phyloP scores from a whole-genome alignment of 2,888 invertebrate genomes.

The Helobdella robusta region DNA sequence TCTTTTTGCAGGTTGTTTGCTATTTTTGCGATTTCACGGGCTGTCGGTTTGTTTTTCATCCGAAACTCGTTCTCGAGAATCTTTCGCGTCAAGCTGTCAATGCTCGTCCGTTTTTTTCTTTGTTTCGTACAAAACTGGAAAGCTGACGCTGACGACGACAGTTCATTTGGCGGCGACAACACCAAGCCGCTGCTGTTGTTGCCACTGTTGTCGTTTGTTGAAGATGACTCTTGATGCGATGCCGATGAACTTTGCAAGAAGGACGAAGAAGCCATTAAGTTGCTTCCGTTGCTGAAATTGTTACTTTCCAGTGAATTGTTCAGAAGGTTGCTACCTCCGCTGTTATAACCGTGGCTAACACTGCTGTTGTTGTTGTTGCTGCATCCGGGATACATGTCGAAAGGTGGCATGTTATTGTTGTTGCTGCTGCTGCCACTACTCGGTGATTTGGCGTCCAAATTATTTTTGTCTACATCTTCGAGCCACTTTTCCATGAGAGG shows the following conservation, averaged over 20 bases:
- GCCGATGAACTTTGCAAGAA: no score
- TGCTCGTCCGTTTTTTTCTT: conserved; percentile 96
- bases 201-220: neutral
- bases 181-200: neutral
- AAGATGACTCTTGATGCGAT: no score
- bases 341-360: no score
- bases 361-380: no score
- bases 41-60: conserved; percentile 97
- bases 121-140: conserved; percentile 47
- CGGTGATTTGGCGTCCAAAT: no score
- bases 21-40: conserved; percentile 87
- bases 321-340: no score
- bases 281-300: neutral
- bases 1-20: conserved; percentile 93
- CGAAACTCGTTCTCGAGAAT: conserved; percentile 96
- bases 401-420: neutral
- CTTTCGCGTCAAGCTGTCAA: conserved; percentile 87
- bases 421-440: neutral
- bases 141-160: no score
- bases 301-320: neutral
- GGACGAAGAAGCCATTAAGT: no score
- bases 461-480: conserved; percentile 79
- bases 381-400: no score
- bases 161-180: no score
- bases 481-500: conserved; percentile 96